Base-by-base conservation (phyloP, 2,797 vertebrate species). In the Lutjanus argentimaculatus region DNA sequence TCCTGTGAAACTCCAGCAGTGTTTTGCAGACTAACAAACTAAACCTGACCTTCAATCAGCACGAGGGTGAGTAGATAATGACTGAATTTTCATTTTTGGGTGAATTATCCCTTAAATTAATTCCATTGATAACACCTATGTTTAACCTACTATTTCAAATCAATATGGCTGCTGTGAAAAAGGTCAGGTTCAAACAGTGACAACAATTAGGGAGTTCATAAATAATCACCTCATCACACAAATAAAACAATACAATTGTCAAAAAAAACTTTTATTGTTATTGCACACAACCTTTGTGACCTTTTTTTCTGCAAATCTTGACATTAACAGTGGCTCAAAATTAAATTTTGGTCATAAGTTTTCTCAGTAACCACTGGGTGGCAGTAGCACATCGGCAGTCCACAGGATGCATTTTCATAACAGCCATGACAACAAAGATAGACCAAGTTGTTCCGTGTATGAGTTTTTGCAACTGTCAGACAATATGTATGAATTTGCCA, bases 351-450 rank as follows among this genome's bases (percentile, higher is more conserved):
- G 7, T 14, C 75, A 8, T 55, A 69, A 0, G 0, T 67, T 57
- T 22, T 42, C 14, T 0, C 2, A 8, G 3, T 48, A n/a, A 51
- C 77, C 91, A 82, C 79, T 77, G n/a, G 86, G 67, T 80, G 91
- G 83, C 88, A 89, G 80, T 85, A 85, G 59, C 42, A 67, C 62
- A 85, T 51, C 51, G 83, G 55, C 25, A 46, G 42, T 30, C 45
- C 1, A 45, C 53, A 62, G 8, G 15, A 25, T 64, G 4, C n/a
- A n/a, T 40, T 58, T 69, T 52, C 11, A n/a, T 43, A 21, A 46
- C 42, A 65, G 22, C 6, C 16, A 12, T 8, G 51, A n/a, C 40
- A 8, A 25, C 52, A 52, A 12, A 49, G 12, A 42, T 16, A 48
- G 16, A 21, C 5, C 12, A 30, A 19, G n/a, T 9, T 75, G 21